Evolutionary conservation across 2,888 invertebrate genomes (phyloP).

Genomic region (Nemoura dubitans): DNA sequence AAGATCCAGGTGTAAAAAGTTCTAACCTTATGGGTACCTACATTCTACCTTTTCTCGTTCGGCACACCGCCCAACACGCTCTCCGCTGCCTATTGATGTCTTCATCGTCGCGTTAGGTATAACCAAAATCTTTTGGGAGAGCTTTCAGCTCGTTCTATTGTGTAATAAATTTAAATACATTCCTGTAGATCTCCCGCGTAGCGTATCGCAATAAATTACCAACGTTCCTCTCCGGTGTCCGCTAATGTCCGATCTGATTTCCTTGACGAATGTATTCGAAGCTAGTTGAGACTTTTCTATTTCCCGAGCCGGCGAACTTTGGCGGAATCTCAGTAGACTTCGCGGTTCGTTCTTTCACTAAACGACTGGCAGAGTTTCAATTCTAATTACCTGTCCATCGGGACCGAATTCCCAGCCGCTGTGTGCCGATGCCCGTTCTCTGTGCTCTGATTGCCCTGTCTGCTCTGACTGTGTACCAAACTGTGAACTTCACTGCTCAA

Average conservation of each 20-base stretch:
- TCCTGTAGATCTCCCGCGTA: background rate
- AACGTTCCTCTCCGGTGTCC: background rate
- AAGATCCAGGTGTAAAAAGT: background rate
- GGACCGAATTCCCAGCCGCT: background rate
- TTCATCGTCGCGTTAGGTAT: background rate
- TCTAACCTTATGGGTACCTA: background rate
- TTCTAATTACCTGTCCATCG: background rate
- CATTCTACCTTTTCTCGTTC: background rate
- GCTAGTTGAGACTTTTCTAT: background rate
- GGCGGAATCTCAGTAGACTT: background rate
- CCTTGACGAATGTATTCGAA: background rate
- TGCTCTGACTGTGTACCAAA: background rate
- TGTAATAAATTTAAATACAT: slow-evolving; percentile 7
- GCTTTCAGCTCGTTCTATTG: background rate
- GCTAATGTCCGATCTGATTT: background rate
- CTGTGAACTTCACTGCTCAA: background rate
- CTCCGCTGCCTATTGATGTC: background rate
- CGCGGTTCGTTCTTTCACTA: background rate
- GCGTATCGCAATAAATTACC: slow-evolving; percentile 12
- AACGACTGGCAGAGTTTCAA: background rate
- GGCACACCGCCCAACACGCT: background rate
- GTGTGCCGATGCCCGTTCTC: too few species aligned
- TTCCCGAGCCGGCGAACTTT: background rate
- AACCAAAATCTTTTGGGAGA: background rate
- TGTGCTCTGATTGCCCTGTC: background rate